These are phyloP conservation scores for Dissostichus mawsoni DNA, from an alignment of 2,113 vertebrate genomes.

Conservation along the genomic window DNA sequence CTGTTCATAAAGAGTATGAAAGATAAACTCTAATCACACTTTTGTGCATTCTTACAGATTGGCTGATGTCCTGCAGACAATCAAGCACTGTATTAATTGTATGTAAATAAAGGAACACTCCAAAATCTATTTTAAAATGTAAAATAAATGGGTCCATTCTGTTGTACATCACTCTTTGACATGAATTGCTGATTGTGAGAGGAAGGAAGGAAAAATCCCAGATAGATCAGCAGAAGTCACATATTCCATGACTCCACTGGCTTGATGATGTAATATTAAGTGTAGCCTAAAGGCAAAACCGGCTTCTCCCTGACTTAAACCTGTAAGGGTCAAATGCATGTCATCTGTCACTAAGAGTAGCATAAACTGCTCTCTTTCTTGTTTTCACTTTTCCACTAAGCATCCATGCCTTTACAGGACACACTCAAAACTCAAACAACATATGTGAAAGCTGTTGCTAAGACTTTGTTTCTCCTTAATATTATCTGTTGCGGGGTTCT, in stretches of 20 bases:
- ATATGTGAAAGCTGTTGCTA: background rate
- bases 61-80: background rate
- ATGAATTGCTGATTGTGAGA: background rate
- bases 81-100: background rate
- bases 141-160: background rate
- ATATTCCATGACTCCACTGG: conserved; percentile 36
- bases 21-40: conserved; percentile 47
- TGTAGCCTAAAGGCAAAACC: conserved; percentile 23
- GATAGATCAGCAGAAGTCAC: conserved; percentile 25
- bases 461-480: background rate
- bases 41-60: conserved; percentile 22
- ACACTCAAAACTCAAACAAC: background rate
- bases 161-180: background rate
- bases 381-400: background rate
- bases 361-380: background rate
- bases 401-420: background rate
- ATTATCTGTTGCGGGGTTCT: background rate
- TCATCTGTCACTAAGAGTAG: conserved; percentile 23
- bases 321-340: conserved; percentile 41
- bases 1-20: conserved; percentile 18
- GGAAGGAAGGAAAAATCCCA: background rate
- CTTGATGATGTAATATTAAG: conserved; percentile 41
- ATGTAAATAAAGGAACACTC: background rate
- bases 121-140: background rate
- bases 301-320: conserved; percentile 47